Percentiles rank a stretch among this genome's conserved stretches.
Evolutionary conservation across 2,797 vertebrate species (phyloP).

Genomic region (Siniperca obscura): DNA sequence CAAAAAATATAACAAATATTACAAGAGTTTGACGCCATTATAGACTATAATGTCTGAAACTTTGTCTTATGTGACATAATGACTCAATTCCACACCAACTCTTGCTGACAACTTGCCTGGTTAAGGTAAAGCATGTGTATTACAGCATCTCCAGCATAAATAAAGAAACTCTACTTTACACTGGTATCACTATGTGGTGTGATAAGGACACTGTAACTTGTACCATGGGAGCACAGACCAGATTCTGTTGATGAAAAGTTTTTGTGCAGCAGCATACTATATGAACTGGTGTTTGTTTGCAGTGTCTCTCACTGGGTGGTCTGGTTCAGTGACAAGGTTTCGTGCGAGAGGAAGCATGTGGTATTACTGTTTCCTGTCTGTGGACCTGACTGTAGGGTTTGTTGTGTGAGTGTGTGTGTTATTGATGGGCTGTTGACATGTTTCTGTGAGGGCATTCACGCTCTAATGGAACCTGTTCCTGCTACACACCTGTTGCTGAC

Average conservation of each 20-base stretch:
- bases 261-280: conserved; percentile 3
- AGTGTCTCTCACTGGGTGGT: conserved; percentile 73
- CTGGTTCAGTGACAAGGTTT: conserved; percentile 45
- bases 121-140: background rate
- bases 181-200: background rate
- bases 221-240: background rate
- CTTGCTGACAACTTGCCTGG: background rate
- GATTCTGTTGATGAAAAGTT: conserved; percentile 32
- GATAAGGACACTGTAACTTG: background rate
- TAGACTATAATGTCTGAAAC: background rate
- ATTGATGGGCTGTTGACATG: conserved; percentile 74
- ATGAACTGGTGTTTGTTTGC: conserved; percentile 54
- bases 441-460: conserved; percentile 56
- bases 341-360: conserved; percentile 68
- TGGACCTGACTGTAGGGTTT: conserved; percentile 40
- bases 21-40: background rate
- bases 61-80: background rate
- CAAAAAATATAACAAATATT: background rate
- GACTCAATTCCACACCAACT: background rate
- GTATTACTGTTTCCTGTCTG: conserved; percentile 65
- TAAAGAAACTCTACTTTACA: conserved; percentile 2
- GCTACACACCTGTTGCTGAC: conserved; percentile 74
- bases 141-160: conserved; percentile 8
- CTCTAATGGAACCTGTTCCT: conserved; percentile 49
- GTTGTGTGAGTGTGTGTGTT: conserved; percentile 52